Base-by-base conservation (phyloP, 2,113 vertebrate species). In the Cryptotis parvus region DNA sequence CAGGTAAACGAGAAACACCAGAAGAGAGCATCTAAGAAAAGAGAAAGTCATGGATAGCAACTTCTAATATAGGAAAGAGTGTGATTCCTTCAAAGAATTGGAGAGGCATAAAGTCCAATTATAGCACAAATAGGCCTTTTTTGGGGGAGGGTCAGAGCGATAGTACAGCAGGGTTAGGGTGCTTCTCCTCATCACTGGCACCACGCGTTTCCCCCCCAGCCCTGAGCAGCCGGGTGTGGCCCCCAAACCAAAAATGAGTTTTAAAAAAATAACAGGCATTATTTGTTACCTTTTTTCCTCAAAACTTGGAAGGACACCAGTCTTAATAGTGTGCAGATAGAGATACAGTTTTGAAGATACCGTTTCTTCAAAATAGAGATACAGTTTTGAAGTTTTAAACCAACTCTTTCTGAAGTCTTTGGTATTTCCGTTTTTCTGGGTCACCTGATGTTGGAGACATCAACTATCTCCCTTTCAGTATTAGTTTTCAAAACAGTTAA, bases 401-500 rank as follows among this genome's bases (percentile, higher is more conserved):
- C 26, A 69, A 72, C 45, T 49, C 45, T 83, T 18, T 84, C 29
- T 41, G 33, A n/a, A 78, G 65, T 90, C 75, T 80, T 81, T 70
- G 27, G 6, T 10, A 81, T 37, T 78, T 65, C 26, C 9, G 33
- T 15, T 73, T 94, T 93, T 90, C 61, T 76, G 29, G 79, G 72
- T 87, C 89, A 80, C 14, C 74, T 88, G 66, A 45, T 76, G 11
- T 66, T 73, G 55, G 37, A 89, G 66, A 41, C 24, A 31, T 65
- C 76, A 65, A 35, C 65, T 79, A 55, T 65, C 74, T 91, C n/a
- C 74, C 39, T 90, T 91, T 93, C 27, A 63, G 41, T 61, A 77
- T 93, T 92, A 73, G 43, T 93, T 92, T 95, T 90, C 75, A 76
- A 83, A 90, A 87, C 9, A 87, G 37, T 91, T 74, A 45, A 69